These are phyloP conservation scores for Stomorhina lunata DNA, from an alignment of 2,888 invertebrate species.

Conservation along the genomic window DNA sequence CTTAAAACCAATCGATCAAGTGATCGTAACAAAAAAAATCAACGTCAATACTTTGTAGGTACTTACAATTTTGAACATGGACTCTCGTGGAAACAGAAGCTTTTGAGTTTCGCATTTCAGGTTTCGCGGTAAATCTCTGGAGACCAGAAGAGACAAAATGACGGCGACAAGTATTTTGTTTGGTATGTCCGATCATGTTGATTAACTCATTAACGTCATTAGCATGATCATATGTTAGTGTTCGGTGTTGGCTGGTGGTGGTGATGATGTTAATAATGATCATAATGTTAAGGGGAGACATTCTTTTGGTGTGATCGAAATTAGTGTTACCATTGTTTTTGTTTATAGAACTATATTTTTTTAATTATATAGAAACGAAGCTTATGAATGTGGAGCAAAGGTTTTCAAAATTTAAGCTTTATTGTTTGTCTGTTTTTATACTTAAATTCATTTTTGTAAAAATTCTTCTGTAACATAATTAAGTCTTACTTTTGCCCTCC, in stretches of 20 bases:
- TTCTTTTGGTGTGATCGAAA: not conserved
- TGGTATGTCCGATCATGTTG: conserved; percentile 43
- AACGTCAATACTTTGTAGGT: not conserved
- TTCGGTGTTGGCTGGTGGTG: not conserved
- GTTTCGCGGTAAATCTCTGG: conserved; percentile 47
- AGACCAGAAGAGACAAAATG: conserved; percentile 64
- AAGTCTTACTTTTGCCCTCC: too few species aligned
- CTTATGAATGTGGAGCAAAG: not conserved
- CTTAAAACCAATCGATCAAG: not conserved
- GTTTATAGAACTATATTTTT: too few species aligned
- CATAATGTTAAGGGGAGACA: not conserved
- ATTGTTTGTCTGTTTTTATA: not conserved
- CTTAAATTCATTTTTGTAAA: not conserved
- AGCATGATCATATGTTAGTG: conserved; percentile 24
- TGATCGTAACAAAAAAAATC: not conserved
- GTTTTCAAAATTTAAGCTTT: not conserved
- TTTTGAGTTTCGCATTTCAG: conserved; percentile 12
- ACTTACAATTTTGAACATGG: not conserved
- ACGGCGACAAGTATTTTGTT: conserved; percentile 63
- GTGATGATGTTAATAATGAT: not conserved
- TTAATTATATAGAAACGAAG: not conserved
- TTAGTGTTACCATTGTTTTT: too few species aligned
- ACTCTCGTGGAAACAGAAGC: conserved; percentile 26
- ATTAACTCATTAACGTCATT: conserved; percentile 38
- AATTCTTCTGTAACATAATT: too few species aligned